Conservation (phyloP, 2,888 invertebrate genomes). For the Metalampra italica region DNA sequence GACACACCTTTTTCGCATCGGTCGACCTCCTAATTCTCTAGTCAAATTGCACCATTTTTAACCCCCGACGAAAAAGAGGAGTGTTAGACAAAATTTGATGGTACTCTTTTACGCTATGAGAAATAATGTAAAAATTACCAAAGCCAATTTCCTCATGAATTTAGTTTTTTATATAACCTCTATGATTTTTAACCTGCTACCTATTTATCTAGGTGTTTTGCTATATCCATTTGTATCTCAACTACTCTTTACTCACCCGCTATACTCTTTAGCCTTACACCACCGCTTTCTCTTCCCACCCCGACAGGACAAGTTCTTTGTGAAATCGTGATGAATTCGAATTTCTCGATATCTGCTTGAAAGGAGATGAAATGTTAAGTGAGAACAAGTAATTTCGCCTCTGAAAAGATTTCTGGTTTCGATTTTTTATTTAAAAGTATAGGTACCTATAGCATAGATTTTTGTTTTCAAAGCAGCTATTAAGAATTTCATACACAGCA, state of each 20-base stretch:
- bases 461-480: background rate
- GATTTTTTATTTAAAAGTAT: background rate
- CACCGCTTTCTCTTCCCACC: slow-evolving; percentile 7
- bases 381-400: slow-evolving; percentile 11
- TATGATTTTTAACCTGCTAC: too few relatives aligned
- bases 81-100: too few relatives aligned
- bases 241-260: background rate
- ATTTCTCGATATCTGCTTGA: slow-evolving; percentile 23
- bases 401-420: background rate
- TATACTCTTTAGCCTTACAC: slow-evolving; percentile 13
- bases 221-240: too few relatives aligned
- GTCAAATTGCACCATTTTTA: too few relatives aligned
- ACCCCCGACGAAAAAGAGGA: too few relatives aligned
- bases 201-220: too few relatives aligned
- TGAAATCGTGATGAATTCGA: slow-evolving; percentile 28
- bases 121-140: too few relatives aligned
- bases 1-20: too few relatives aligned
- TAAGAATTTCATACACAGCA: background rate
- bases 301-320: slow-evolving; percentile 22
- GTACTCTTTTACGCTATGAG: too few relatives aligned
- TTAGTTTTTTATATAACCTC: too few relatives aligned
- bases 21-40: too few relatives aligned
- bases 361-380: slow-evolving; percentile 27
- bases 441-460: background rate
- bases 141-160: too few relatives aligned